Evolutionary conservation across 1,140 invertebrate genomes (phyloP).

Genomic region (Meloidogyne exigua): DNA sequence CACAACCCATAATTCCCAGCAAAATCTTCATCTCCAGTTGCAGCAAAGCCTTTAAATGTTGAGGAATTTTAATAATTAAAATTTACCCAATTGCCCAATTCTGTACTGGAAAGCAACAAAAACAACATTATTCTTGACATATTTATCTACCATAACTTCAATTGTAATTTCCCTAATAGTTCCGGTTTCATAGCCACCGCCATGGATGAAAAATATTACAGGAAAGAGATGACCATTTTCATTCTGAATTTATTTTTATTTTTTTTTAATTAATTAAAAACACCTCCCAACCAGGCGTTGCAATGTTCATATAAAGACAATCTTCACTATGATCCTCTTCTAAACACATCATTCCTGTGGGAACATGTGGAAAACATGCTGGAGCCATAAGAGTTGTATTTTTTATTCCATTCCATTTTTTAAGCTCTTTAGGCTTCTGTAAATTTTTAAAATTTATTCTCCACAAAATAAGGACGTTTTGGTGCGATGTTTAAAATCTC

Average conservation of each 20-base stretch:
- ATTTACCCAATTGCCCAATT: slow-evolving; percentile 25
- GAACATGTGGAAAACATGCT: slow-evolving; percentile 7
- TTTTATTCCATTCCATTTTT: neutral
- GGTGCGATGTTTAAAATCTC: too few species aligned
- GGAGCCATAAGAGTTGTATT: slow-evolving; percentile 3
- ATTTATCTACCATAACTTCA: slow-evolving; percentile 27
- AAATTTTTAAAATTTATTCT: neutral
- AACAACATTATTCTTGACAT: slow-evolving; percentile 26
- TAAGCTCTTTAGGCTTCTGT: slow-evolving; percentile 14
- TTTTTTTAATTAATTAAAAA: too few species aligned
- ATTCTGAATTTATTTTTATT: neutral
- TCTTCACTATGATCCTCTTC: slow-evolving; percentile 32
- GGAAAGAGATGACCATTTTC: slow-evolving; percentile 39
- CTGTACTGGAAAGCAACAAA: slow-evolving; percentile 40
- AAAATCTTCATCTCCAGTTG: slow-evolving; percentile 52
- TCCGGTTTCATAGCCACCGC: slow-evolving; percentile 37
- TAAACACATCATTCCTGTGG: neutral
- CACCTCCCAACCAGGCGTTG: slow-evolving; percentile 11
- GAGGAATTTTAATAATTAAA: neutral
- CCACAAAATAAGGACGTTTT: too few species aligned
- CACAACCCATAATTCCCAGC: slow-evolving; percentile 64
- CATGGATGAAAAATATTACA: slow-evolving; percentile 60
- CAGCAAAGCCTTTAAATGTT: slow-evolving; percentile 49
- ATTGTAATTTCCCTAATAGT: slow-evolving; percentile 1
- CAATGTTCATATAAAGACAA: slow-evolving; percentile 47